Base-by-base conservation (phyloP, 2,888 invertebrate genomes). In the Philereme vetulata region DNA sequence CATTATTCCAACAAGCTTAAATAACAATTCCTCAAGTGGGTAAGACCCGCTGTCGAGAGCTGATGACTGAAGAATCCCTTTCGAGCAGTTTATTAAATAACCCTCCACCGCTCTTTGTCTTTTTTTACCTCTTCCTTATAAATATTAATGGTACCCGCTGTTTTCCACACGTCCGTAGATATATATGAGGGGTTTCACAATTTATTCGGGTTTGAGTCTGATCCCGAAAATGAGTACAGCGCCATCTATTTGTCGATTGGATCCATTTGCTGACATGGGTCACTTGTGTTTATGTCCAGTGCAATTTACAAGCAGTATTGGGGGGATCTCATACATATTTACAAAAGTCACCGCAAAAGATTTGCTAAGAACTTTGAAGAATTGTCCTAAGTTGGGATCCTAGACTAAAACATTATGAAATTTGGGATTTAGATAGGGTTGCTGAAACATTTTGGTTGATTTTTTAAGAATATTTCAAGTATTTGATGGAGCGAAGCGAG, bases 231-330 rank as follows among this genome's bases (percentile, higher is more conserved):
- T 82, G 75, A 80, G 77, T 72, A 76, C 76, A 82, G 66, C 78
- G 73, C 81, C 82, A 81, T 81, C 78, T 85, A 81, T 85, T 78
- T 77, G 76, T 75, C 69, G 66, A 71, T 68, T 71, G 69, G 71
- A 74, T 71, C 78, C 80, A 80, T 85, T 85, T 82, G 81, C 82
- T 87, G 88, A 89, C 87, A 84, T 72, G 85, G 88, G 86, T 85
- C 80, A 77, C 75, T 77, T 75, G 75, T 82, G 79, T 80, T 80
- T 61, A 56, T 60, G 47, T 54, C 4, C 38, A 59, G 59, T 55
- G 56, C 72, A 78, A 71, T 78, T 77, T 80, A 76, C 75, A 77
- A 74, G 74, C 76, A 76, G 76, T 82, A 77, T 76, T 76, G 69
- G 69, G 75, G 69, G 67, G 66, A 61, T 67, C 76, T 82, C 83